Base-by-base conservation (phyloP, 2,888 invertebrate species). In the Nemapogon koenigi region DNA sequence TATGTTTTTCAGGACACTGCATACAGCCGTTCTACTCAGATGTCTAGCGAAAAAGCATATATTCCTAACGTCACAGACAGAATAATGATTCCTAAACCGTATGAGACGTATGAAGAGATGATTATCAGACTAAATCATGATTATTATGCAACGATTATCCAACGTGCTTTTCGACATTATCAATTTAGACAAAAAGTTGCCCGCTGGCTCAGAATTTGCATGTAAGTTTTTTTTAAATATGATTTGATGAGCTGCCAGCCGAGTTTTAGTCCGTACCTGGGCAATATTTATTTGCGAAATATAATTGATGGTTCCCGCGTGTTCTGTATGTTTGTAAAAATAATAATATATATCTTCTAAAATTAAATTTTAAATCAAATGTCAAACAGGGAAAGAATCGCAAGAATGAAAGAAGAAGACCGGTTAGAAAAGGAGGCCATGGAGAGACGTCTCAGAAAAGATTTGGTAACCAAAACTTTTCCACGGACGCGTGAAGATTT, bases 401-500 rank as follows among this genome's bases (percentile, higher is more conserved):
- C 46, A 47, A 64, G 55, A 53, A 82, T 82, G 55, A 81, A 62
- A 42, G 78, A 83, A 49, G 85, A 83, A 54, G 65, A 70, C 19
- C 69, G 70, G 49, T 55, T 78, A 32, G 82, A 81, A 38, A 69
- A 78, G 10, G 71, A 79, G 44, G 82, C 82, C 31, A 68, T 81
- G 50, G 79, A 79, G 42, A 72, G 71, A 43, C 72, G 84, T 37
- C 62, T 81, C 43, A 69, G 80, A 19, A 66, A 63, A 19, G 86
- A 87, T 51, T 69, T 86, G 11, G 65, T 84, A 18, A 83, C 84
- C 4, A 87, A 85, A 62, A 84, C 85, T n/a, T 87, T 85, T 54
- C 91, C 91, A 0, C 81, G 81, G 49, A 83, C 85, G 3, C 82
- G 84, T 40, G 82, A 83, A 49, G 91, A 91, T 59, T 91, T 91